Base-by-base conservation (phyloP, 2,888 invertebrate genomes). In the Thecocarcelia acutangulata region DNA sequence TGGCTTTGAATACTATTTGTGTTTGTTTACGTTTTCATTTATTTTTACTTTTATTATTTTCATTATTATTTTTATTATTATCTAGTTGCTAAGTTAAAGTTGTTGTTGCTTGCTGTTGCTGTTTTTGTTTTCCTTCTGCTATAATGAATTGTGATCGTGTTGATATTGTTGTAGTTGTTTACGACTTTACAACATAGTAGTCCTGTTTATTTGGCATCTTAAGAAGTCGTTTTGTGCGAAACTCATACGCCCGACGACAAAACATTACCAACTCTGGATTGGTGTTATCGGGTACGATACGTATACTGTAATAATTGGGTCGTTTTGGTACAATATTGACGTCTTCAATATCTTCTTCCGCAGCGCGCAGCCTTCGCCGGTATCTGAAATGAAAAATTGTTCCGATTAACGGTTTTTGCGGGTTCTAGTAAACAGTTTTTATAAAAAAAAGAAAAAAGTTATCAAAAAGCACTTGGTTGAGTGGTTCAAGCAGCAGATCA, bases 181-280 rank as follows among this genome's bases (percentile, higher is more conserved):
- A 84, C 54, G 83, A 81, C 37, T 77, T 84, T 58, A 85, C 84
- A 63, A 85, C 85, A 84, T 84, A 83, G 75, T 86, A 86, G 83
- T 87, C 87, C 78, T 87, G 89, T 84, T 90, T 90, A 79, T 88
- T 90, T 83, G 90, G 90, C 87, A 90, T 86, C 86, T 91, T 91
- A 81, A 91, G 87, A 80, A 91, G 87, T 80, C 91, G 89, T 89
- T 97, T 97, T 87, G 96, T 95, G 86, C 97, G 93, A 92, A 97
- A 97, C 92, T 98, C 98, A 92, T 98, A 98, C 80, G 98, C 96
- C 86, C 96, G 95, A 61, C 97, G 94, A 91, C 98, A 98, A 92
- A 98, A 97, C 90, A 98, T 96, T 52, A 98, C 96, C 90, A 97
- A 94, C 87, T 98, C 98, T 9, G 94, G 93, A 73, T 94, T 93